These are phyloP conservation scores for Eupithecia centaureata DNA, from an alignment of 2,888 invertebrate species.

Conservation along the genomic window DNA sequence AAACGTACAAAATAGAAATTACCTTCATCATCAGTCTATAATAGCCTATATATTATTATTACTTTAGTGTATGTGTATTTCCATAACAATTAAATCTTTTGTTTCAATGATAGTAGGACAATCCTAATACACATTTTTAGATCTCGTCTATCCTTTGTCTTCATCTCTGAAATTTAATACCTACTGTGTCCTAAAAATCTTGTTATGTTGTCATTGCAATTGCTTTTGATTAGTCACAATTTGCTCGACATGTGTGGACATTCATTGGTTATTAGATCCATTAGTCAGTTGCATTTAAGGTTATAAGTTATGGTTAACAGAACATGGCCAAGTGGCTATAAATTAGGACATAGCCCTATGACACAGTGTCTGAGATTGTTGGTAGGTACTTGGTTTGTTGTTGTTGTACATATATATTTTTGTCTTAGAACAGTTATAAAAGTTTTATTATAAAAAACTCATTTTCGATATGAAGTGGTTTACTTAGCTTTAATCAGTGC, in stretches of 20 bases:
- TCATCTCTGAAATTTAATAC: conserved; percentile 43
- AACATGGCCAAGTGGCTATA: conserved; percentile 22
- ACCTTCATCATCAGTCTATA: too few species aligned
- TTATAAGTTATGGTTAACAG: conserved; percentile 32
- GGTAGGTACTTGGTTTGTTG: background rate
- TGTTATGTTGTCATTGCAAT: conserved; percentile 55
- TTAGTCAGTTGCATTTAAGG: conserved; percentile 30
- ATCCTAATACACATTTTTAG: too few species aligned
- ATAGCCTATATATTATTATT: too few species aligned
- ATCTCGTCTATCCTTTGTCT: background rate
- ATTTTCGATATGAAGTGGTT: background rate
- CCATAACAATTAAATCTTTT: background rate
- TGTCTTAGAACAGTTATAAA: background rate
- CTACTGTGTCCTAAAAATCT: conserved; percentile 52
- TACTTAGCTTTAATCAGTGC: too few species aligned
- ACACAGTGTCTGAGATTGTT: background rate
- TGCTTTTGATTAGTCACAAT: conserved; percentile 65
- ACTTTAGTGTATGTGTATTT: too few species aligned
- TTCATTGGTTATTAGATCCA: conserved; percentile 28
- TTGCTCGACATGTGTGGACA: conserved; percentile 53
- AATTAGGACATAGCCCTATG: conserved; percentile 14
- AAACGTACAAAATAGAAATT: too few species aligned
- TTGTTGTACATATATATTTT: background rate
- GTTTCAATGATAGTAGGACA: background rate
- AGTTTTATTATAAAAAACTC: background rate